Evolutionary conservation across 2,888 invertebrate species (phyloP).

Genomic region (Julus scandinavius): DNA sequence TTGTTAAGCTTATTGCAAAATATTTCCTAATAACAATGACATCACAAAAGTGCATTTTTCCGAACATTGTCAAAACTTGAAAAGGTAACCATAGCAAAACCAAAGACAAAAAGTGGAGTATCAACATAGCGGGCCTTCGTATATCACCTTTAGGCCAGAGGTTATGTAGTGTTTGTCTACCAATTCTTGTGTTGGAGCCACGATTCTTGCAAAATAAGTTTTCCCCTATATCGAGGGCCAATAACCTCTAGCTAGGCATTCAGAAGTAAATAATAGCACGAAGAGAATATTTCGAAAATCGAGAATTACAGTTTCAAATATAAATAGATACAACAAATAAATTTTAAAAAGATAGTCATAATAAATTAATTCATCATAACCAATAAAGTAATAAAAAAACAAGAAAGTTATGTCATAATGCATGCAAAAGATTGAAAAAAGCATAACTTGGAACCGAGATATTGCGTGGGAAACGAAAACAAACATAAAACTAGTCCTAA

Average conservation of each 20-base stretch:
- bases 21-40: not conserved
- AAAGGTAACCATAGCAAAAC: not conserved
- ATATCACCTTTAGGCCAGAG: not conserved
- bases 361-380: not conserved
- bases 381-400: not conserved
- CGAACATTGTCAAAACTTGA: not conserved
- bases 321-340: not conserved
- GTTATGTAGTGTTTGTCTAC: not conserved
- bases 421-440: not conserved
- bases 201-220: slow-evolving; percentile 9
- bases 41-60: not conserved
- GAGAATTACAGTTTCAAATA: not conserved
- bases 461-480: not conserved
- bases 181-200: not conserved
- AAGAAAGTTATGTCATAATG: not conserved
- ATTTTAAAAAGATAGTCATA: not conserved
- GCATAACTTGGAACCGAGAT: not conserved
- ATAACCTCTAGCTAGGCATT: slow-evolving; percentile 6
- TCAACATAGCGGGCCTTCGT: not conserved
- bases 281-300: not conserved
- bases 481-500: slow-evolving; percentile 21
- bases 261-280: not conserved
- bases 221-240: not conserved
- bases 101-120: not conserved
- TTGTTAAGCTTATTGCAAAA: no score